Base-by-base conservation (phyloP, 2,888 invertebrate genomes). In the Caenorhabditis auriculariae region DNA sequence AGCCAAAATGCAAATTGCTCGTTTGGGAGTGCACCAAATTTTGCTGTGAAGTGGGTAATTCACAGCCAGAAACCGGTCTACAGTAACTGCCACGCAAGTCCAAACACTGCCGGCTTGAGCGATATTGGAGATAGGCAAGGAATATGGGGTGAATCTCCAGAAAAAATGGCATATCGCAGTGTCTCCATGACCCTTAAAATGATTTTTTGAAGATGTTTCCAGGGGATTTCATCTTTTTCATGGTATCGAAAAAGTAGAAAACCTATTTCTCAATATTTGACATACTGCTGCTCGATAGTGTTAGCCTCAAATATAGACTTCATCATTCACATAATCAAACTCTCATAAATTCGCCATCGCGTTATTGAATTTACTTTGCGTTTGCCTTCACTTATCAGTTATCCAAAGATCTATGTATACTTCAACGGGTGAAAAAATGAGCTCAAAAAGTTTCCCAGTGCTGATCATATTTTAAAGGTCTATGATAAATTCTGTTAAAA, bases 1-100 rank as follows among this genome's bases (percentile, higher is more conserved):
- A 6, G 56, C 38, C 7, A 78, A 62, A 35, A 74, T 72, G n/a
- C 48, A 48, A 15, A 71, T 35, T 0, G 75, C 70, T 29, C 61
- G 42, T 21, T 64, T 50, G 7, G 75, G 72, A 24, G 76, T 77
- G 54, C 74, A 77, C 74, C 74, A 77, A 23, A 77, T 65, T 41
- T 75, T 69, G 50, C 66, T 75, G 37, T 77, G 70, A 15, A 78
- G 63, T 15, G 78, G 78, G 47, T 77, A 78, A 23, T 71, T 68
- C 15, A 78, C 76, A 1, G 78, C 78, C 23, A 78, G 53, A 38
- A 75, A 76, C 2, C 79, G 74, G 45, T 78, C 78, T 7, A 78
- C 75, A 1, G 78, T 79, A 1, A 78, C 76, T 0, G 78, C 77
- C 1, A 78, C 78, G 45, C 78, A 79, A 19, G 78, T 79, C 76